Evolutionary conservation across 2,888 invertebrate species (phyloP), one percentile per base, ranked within the genome.

Genomic region (Microctonus hyperodae): DNA sequence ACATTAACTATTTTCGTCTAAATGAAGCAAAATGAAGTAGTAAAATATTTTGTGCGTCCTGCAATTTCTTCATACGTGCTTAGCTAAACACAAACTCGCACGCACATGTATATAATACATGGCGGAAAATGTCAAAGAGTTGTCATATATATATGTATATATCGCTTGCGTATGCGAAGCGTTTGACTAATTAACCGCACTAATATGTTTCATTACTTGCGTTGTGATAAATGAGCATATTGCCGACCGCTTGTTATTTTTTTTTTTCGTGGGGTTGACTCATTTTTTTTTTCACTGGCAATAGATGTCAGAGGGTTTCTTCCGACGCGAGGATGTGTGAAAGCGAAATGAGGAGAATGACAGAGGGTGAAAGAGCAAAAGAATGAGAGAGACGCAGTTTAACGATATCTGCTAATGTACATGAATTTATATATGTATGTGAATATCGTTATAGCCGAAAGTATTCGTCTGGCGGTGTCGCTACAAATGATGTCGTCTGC

Each of bases 101-200:
- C 7, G 4, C 28, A 28, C 7, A 7, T 28, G 3, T 28, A 7
- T 5, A 7, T 28, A 40, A n/a, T 4, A n/a, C 6, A 40, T n/a
- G 5, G 40, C 68, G 44, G 44, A 57, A 64, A 65, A 67, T 44
- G 44, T 25, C 53, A 22, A 53, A 56, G 63, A 40, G 28, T 44
- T 35, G 40, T 16, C 55, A 55, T 37, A n/a, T 40, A 56, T 37
- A n/a, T 40, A 56, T 37, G 33, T 40, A n/a, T n/a, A n/a, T n/a
- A 33, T 40, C 11, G 35, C 59, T 31, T 61, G 51, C 53, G 65
- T 64, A 44, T 44, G 44, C 60, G 63, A 67, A 64, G 65, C 68
- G 69, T 73, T 72, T 69, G 72, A 70, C 72, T 70, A 70, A 73
- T 73, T 73, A 73, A 73, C 69, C 65, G 67, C 69, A 69, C 69